Percentiles rank a stretch among this genome's conserved stretches.
Evolutionary conservation across 2,113 vertebrate species (phyloP).

Genomic region (Xerus inauris): DNA sequence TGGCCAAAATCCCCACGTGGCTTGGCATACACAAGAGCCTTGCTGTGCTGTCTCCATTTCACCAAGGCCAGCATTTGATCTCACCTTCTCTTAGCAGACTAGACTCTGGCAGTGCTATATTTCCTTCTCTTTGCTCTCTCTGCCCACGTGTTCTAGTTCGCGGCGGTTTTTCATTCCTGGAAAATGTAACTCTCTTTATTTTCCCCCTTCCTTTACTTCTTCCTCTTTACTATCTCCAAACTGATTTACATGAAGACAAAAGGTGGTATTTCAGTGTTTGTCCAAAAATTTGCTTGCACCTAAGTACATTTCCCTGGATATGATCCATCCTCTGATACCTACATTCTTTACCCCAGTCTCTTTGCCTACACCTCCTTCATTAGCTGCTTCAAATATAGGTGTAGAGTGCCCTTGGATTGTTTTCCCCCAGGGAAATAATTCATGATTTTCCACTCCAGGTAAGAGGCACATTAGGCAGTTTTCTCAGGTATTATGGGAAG

Average conservation of each 20-base stretch:
- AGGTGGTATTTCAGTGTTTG: not conserved
- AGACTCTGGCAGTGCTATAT: not conserved
- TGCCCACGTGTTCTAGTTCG: not conserved
- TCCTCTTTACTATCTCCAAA: not conserved
- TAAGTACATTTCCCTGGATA: not conserved
- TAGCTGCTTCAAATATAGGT: not conserved
- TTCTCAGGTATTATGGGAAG: not conserved
- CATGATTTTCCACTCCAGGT: not conserved
- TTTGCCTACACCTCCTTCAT: not conserved
- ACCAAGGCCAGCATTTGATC: constrained; percentile 48
- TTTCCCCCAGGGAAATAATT: not conserved
- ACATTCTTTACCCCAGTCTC: not conserved
- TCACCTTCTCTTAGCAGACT: constrained; percentile 26
- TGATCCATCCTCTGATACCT: not conserved
- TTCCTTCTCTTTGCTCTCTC: not conserved
- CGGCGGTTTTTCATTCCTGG: not conserved
- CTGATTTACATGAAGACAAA: not conserved
- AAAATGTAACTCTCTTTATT: not conserved
- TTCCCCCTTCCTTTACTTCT: not conserved
- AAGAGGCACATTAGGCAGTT: not conserved
- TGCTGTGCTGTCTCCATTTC: not conserved
- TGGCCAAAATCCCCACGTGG: not conserved
- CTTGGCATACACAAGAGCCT: not conserved
- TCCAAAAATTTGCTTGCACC: not conserved
- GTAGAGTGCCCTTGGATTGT: not conserved